Percentiles rank a stretch among this genome's conserved stretches.
Conservation (phyloP, 2,113 vertebrate species). For the Prionailurus viverrinus region DNA sequence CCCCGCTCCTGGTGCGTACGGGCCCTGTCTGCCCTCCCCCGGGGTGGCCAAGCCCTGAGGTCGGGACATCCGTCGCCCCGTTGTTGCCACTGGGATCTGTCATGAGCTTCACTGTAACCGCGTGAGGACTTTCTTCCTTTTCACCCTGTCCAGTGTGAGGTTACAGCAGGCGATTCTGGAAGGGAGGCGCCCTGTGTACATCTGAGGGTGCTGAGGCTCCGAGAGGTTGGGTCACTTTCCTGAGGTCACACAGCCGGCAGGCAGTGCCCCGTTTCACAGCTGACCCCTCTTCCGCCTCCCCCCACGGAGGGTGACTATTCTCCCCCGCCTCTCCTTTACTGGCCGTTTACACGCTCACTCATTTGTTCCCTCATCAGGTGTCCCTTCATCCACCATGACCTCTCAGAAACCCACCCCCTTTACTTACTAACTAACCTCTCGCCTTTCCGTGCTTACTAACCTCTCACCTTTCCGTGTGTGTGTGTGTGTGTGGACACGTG, state of each 20-base stretch:
- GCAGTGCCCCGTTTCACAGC: not conserved
- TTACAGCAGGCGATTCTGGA: not conserved
- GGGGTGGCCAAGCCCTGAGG: not conserved
- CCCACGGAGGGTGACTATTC: not conserved
- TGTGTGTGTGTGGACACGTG: accelerated
- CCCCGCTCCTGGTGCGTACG: slow-evolving; percentile 81
- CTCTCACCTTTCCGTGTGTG: accelerated
- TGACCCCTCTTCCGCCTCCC: not conserved
- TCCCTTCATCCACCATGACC: not conserved
- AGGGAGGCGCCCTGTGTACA: not conserved
- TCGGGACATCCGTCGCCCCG: accelerated
- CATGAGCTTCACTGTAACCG: accelerated
- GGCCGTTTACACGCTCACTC: too few relatives aligned
- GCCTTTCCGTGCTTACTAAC: too few relatives aligned
- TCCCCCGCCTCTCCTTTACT: not conserved
- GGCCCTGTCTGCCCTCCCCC: not conserved
- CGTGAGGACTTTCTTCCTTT: not conserved
- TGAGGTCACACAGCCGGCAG: not conserved
- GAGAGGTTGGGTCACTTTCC: not conserved
- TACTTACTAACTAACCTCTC: too few relatives aligned
- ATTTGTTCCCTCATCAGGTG: not conserved
- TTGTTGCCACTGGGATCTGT: not conserved
- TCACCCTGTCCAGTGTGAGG: accelerated
- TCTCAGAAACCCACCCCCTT: too few relatives aligned
- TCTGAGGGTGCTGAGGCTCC: not conserved